Evolutionary conservation across 2,113 vertebrate species (phyloP).

Genomic region (Poicephalus gulielmi): DNA sequence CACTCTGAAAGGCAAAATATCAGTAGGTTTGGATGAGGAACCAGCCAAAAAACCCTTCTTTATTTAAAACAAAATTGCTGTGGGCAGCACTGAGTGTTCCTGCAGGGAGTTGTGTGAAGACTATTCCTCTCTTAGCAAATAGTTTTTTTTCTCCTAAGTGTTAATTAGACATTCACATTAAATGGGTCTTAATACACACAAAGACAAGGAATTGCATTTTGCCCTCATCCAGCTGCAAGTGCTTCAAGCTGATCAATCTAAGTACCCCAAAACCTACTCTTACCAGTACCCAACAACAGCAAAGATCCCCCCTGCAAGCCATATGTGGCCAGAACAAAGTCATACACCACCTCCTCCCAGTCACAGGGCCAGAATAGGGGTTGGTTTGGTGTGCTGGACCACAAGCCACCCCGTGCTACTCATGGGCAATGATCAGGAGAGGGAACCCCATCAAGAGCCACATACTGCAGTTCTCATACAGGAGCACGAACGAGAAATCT

Average conservation of each 20-base stretch:
- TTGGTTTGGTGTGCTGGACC: too few species aligned
- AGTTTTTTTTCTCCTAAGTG: neutral
- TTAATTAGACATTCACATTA: neutral
- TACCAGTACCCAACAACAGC: fast-evolving
- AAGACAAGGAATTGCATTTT: neutral
- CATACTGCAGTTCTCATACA: neutral
- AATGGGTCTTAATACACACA: neutral
- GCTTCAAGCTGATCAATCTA: neutral
- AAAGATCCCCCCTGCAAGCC: fast-evolving
- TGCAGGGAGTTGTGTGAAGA: neutral
- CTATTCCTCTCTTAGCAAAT: neutral
- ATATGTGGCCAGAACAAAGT: neutral
- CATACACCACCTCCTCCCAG: neutral
- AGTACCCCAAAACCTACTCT: neutral
- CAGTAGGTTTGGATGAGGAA: neutral
- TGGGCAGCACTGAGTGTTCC: neutral
- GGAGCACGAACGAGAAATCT: neutral
- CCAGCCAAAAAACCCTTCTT: fast-evolving
- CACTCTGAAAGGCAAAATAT: neutral
- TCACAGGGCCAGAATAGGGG: neutral
- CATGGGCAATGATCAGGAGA: neutral
- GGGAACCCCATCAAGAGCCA: neutral
- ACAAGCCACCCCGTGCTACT: neutral
- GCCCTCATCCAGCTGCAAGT: fast-evolving
- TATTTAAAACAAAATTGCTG: neutral